phyloP scores from a whole-genome alignment of 2,888 invertebrate species.

The Cephus runcator region DNA sequence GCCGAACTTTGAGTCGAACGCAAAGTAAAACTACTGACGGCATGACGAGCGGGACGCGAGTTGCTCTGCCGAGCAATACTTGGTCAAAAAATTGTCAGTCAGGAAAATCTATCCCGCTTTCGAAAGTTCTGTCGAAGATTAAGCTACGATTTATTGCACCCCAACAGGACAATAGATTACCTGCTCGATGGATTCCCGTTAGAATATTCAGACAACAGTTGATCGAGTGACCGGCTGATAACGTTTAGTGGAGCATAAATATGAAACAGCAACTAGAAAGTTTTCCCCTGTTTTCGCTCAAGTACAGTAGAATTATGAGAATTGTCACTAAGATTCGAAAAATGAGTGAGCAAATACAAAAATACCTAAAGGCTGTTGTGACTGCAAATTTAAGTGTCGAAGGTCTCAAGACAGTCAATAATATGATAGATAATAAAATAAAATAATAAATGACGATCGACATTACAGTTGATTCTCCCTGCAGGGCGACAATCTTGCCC shows the following conservation, averaged over 20 bases:
- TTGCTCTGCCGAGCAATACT: conserved; percentile 36
- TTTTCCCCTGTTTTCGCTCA: neutral
- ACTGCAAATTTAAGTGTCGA: conserved; percentile 37
- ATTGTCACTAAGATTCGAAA: conserved; percentile 31
- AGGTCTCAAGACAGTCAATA: conserved; percentile 19
- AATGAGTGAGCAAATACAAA: conserved; percentile 30
- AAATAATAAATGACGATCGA: too few relatives aligned
- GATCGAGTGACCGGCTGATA: conserved; percentile 49
- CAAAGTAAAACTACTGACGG: too few relatives aligned
- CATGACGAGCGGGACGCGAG: too few relatives aligned
- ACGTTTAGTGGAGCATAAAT: conserved; percentile 36
- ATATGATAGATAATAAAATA: too few relatives aligned
- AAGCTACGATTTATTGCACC: conserved; percentile 48
- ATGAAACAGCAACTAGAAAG: conserved; percentile 18
- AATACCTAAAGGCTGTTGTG: conserved; percentile 39
- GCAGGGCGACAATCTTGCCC: too few relatives aligned
- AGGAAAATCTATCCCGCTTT: conserved; percentile 33
- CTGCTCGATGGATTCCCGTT: conserved; percentile 37
- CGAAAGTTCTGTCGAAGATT: conserved; percentile 56
- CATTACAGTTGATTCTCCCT: too few relatives aligned
- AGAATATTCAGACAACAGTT: conserved; percentile 42
- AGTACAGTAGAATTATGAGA: conserved; percentile 28
- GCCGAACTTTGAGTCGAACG: too few relatives aligned
- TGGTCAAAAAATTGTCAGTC: conserved; percentile 47
- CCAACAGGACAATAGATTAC: conserved; percentile 39